These are phyloP conservation scores for Anseranas semipalmata DNA, from an alignment of 2,113 vertebrate species.

Conservation along the genomic window DNA sequence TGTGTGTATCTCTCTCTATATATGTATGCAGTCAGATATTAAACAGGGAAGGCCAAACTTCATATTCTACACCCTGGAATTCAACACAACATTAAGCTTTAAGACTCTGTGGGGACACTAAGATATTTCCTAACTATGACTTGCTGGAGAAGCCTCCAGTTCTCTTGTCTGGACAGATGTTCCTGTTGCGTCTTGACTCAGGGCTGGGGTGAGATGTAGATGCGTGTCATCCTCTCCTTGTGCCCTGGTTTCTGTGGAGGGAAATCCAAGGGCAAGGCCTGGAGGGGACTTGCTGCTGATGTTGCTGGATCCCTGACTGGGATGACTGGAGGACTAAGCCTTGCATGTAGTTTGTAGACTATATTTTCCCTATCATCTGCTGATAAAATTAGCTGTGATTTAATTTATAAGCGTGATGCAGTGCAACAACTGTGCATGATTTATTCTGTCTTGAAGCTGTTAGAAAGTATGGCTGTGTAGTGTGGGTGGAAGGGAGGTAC, in stretches of 20 bases:
- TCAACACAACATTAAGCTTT: background rate
- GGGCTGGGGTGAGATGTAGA: background rate
- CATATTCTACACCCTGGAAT: background rate
- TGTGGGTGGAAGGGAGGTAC: background rate
- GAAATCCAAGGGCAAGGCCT: background rate
- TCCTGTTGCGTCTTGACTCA: background rate
- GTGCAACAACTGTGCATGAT: background rate
- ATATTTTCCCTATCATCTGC: background rate
- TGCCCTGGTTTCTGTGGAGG: background rate
- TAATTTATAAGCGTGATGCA: background rate
- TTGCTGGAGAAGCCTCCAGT: background rate
- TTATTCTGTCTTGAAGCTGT: background rate
- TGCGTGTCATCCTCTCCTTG: background rate
- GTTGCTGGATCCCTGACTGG: background rate
- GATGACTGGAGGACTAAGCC: background rate
- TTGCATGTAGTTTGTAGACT: background rate
- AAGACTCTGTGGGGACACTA: background rate
- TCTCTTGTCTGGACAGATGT: background rate
- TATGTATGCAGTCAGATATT: background rate
- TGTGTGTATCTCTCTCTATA: too few species aligned
- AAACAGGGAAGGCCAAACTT: background rate
- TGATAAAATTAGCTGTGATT: background rate
- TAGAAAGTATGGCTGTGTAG: background rate
- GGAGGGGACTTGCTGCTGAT: background rate
- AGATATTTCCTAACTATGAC: background rate